These are phyloP conservation scores for Sinocyclocheilus grahami DNA, from an alignment of 2,113 vertebrate species.

Conservation along the genomic window DNA sequence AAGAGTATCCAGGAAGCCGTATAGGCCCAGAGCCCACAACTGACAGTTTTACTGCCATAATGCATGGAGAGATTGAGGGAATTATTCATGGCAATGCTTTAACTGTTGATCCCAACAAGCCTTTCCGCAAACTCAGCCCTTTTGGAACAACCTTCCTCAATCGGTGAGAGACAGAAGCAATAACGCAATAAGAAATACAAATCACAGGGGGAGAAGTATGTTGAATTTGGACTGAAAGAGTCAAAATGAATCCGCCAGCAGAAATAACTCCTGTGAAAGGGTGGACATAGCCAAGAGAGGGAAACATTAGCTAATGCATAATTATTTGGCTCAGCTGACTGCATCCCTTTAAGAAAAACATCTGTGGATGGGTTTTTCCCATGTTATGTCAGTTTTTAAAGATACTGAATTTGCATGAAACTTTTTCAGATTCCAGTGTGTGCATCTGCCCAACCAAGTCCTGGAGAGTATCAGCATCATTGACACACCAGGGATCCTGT, in stretches of 20 bases:
- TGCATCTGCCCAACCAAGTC: conserved; percentile 83
- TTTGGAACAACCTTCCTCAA: conserved; percentile 90
- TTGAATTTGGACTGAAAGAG: not conserved
- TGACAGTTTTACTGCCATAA: conserved; percentile 88
- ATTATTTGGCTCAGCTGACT: conserved; percentile 31
- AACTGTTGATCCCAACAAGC: conserved; percentile 84
- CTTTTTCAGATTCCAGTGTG: conserved; percentile 80
- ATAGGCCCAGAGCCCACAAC: conserved; percentile 90
- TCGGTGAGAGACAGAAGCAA: conserved; percentile 71
- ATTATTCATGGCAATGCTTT: conserved; percentile 86
- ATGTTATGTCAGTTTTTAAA: not conserved
- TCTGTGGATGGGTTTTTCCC: not conserved
- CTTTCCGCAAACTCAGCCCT: conserved; percentile 87
- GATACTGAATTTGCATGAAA: not conserved
- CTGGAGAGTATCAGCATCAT: conserved; percentile 87
- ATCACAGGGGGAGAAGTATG: too few species aligned
- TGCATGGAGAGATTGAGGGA: conserved; percentile 80
- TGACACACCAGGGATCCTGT: conserved; percentile 86
- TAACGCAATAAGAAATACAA: not conserved
- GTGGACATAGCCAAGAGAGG: conserved; percentile 16
- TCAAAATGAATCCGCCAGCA: not conserved
- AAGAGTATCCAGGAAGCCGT: conserved; percentile 86
- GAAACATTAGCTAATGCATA: not conserved
- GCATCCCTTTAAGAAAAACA: not conserved
- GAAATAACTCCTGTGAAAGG: conserved; percentile 39